These are phyloP conservation scores for Uropetala carovei DNA, from an alignment of 2,888 invertebrate species.

Conservation along the genomic window DNA sequence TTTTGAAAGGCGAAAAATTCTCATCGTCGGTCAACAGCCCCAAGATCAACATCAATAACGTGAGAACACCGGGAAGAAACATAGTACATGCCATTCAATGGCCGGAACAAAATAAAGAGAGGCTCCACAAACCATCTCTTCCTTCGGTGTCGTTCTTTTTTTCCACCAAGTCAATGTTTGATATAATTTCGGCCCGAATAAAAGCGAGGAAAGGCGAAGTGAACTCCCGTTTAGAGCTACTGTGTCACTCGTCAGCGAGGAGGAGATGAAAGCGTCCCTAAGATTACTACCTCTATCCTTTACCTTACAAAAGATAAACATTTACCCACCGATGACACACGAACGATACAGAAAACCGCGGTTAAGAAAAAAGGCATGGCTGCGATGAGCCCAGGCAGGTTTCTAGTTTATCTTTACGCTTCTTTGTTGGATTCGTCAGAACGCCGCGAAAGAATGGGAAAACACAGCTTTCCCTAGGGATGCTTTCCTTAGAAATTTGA, in stretches of 20 bases:
- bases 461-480: too few relatives aligned
- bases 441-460: too few relatives aligned
- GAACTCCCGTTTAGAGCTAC: not conserved
- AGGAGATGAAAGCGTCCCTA: not conserved
- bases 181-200: not conserved
- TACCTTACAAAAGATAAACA: not conserved
- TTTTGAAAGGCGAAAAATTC: conserved; percentile 18
- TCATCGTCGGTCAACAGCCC: conserved; percentile 25
- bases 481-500: too few relatives aligned
- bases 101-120: not conserved
- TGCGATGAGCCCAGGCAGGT: not conserved
- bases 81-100: conserved; percentile 5
- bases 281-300: not conserved
- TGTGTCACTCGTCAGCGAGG: not conserved
- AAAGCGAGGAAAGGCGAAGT: not conserved
- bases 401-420: not conserved
- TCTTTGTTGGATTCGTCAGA: not conserved
- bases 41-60: conserved; percentile 25
- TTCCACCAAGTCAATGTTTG: not conserved
- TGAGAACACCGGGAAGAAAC: conserved; percentile 24
- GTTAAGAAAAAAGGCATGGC: not conserved
- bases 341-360: not conserved
- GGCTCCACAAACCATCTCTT: not conserved
- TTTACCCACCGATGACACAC: not conserved
- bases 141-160: too few relatives aligned